Evolutionary conservation across 2,888 invertebrate species (phyloP).

Genomic region (Julus scandinavius): DNA sequence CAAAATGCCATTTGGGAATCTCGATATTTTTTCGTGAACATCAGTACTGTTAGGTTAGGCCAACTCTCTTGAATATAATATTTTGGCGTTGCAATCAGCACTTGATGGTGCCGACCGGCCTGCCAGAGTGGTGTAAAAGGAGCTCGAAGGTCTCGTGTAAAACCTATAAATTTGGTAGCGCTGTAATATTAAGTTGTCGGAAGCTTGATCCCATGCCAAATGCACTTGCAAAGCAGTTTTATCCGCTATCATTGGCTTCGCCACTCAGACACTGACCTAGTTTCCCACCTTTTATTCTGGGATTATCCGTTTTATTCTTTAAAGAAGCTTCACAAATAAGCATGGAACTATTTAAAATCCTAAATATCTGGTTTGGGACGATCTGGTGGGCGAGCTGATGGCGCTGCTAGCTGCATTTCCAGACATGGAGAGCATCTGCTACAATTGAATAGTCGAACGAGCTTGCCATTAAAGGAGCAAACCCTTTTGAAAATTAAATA

Average conservation of each 20-base stretch:
- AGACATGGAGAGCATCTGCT: background rate
- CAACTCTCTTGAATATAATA: background rate
- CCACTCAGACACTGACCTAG: slow-evolving; percentile 2
- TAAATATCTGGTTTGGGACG: background rate
- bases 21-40: background rate
- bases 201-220: slow-evolving; percentile 1
- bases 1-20: no score
- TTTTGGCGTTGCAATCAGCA: background rate
- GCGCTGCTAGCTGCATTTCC: background rate
- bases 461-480: no score
- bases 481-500: no score
- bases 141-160: background rate
- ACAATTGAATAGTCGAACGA: background rate
- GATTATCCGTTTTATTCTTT: slow-evolving; percentile 8
- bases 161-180: background rate
- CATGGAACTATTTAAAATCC: background rate
- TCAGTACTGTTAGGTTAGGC: background rate
- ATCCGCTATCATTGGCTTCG: background rate
- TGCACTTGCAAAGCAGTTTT: background rate
- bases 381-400: background rate
- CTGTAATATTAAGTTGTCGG: background rate
- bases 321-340: background rate
- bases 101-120: background rate
- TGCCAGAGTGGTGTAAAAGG: slow-evolving; percentile 6
- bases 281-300: slow-evolving; percentile 5